These are phyloP conservation scores for Greenwoodochromis staneri DNA, from an alignment of 2,113 vertebrate species.

Conservation along the genomic window DNA sequence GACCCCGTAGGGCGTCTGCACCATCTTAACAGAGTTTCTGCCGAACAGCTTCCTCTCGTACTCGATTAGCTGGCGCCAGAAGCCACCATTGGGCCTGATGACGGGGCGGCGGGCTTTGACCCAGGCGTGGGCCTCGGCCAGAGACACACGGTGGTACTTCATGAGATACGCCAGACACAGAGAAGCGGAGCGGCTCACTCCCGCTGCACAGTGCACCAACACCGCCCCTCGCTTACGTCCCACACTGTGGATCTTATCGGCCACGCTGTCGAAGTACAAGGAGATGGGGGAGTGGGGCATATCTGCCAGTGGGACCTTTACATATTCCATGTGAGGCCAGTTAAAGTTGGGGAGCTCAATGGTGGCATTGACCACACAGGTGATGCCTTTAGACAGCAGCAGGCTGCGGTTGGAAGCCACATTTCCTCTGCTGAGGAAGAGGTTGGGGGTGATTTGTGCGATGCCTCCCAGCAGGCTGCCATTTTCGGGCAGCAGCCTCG, in stretches of 20 bases:
- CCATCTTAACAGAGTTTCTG: conserved; percentile 92
- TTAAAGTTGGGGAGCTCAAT: conserved; percentile 96
- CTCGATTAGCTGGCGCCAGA: conserved; percentile 96
- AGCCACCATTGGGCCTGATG: conserved; percentile 92
- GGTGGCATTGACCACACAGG: conserved; percentile 93
- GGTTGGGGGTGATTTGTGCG: conserved; percentile 91
- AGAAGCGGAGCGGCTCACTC: conserved; percentile 92
- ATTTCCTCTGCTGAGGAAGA: conserved; percentile 92
- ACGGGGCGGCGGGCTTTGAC: conserved; percentile 89
- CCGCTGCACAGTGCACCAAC: conserved; percentile 90
- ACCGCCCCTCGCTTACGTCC: conserved; percentile 89
- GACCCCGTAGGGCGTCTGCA: conserved; percentile 91
- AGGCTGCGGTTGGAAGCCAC: conserved; percentile 93
- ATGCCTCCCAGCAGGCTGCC: conserved; percentile 83
- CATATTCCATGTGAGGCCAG: conserved; percentile 95
- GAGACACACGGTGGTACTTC: conserved; percentile 89
- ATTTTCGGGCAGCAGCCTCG: conserved; percentile 81
- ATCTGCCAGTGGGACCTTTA: conserved; percentile 93
- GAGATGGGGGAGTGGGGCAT: conserved; percentile 93
- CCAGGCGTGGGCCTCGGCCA: conserved; percentile 94
- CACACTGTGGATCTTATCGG: conserved; percentile 93
- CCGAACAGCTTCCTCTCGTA: conserved; percentile 96
- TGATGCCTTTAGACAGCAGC: conserved; percentile 90
- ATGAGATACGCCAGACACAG: conserved; percentile 97
- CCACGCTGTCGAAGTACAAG: conserved; percentile 92